A percentile compares a stretch with the other conserved stretches of the same genome.
Evolutionary conservation across 2,113 vertebrate genomes (phyloP).

Genomic region (Laticauda laticaudata): DNA sequence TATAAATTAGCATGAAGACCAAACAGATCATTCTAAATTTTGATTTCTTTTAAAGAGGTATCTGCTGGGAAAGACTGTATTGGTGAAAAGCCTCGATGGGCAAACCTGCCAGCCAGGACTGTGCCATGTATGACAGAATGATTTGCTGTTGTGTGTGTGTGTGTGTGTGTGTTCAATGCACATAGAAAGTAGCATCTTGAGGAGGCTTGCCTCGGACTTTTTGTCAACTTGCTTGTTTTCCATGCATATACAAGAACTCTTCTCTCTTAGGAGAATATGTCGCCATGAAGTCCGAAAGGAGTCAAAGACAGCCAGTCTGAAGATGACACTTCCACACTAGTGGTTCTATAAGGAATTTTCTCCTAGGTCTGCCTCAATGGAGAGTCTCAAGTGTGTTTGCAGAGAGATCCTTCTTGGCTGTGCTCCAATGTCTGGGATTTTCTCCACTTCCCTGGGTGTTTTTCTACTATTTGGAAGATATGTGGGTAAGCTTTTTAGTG

Average conservation of each 20-base stretch:
- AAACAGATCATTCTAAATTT: background rate
- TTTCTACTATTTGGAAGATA: background rate
- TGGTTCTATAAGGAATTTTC: background rate
- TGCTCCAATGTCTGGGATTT: background rate
- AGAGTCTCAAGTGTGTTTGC: background rate
- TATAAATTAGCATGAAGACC: background rate
- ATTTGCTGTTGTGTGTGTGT: background rate
- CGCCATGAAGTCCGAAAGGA: background rate
- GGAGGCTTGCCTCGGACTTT: background rate
- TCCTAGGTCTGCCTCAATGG: background rate
- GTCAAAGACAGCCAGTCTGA: background rate
- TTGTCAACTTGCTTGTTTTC: background rate
- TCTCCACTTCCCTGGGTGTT: background rate
- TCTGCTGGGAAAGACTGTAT: background rate
- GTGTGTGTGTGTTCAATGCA: background rate
- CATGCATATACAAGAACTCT: background rate
- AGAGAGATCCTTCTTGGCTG: background rate
- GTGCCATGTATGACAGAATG: background rate
- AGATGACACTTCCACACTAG: background rate
- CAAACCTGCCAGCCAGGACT: background rate
- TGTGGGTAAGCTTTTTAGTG: background rate
- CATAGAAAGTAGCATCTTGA: background rate
- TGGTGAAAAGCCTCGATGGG: background rate
- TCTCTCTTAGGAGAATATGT: background rate
- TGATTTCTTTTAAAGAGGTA: background rate